phyloP scores from a whole-genome alignment of 2,888 invertebrate species.

The Melanotus villosus region DNA sequence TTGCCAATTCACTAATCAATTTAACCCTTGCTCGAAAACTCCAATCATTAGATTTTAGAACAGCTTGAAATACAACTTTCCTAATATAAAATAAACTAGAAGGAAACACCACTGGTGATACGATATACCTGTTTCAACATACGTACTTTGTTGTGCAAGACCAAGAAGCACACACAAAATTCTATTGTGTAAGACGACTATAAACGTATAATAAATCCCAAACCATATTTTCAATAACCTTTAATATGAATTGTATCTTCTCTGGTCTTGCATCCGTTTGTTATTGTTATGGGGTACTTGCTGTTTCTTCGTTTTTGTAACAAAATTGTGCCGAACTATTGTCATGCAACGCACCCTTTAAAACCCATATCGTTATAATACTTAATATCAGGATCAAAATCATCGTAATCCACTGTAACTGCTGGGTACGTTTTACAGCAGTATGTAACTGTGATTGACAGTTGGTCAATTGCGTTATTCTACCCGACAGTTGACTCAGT shows the following conservation, averaged over 20 bases:
- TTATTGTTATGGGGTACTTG: slow-evolving; percentile 61
- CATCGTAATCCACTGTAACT: slow-evolving; percentile 71
- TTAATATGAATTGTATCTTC: slow-evolving; percentile 42
- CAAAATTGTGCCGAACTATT: slow-evolving; percentile 45
- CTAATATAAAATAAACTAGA: neutral
- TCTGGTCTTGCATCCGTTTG: slow-evolving; percentile 57
- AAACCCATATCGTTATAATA: slow-evolving; percentile 66
- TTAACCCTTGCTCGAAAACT: too few species aligned
- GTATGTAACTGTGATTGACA: slow-evolving; percentile 68
- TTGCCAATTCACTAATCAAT: too few species aligned
- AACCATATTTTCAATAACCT: slow-evolving; percentile 55
- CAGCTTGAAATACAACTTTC: neutral
- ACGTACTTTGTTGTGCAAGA: slow-evolving; percentile 20
- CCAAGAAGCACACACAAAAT: slow-evolving; percentile 17
- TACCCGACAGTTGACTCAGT: slow-evolving; percentile 58
- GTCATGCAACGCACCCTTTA: slow-evolving; percentile 64
- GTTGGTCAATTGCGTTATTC: slow-evolving; percentile 66
- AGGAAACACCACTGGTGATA: slow-evolving; percentile 4
- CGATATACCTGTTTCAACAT: slow-evolving; percentile 6
- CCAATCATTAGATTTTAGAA: too few species aligned
- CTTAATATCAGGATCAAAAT: slow-evolving; percentile 67
- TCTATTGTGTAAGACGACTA: slow-evolving; percentile 30
- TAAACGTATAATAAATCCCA: slow-evolving; percentile 57
- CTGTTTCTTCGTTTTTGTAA: slow-evolving; percentile 51
- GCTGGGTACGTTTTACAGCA: slow-evolving; percentile 69